These are phyloP conservation scores for Mellivora capensis DNA, from an alignment of 2,113 vertebrate species.

Conservation along the genomic window DNA sequence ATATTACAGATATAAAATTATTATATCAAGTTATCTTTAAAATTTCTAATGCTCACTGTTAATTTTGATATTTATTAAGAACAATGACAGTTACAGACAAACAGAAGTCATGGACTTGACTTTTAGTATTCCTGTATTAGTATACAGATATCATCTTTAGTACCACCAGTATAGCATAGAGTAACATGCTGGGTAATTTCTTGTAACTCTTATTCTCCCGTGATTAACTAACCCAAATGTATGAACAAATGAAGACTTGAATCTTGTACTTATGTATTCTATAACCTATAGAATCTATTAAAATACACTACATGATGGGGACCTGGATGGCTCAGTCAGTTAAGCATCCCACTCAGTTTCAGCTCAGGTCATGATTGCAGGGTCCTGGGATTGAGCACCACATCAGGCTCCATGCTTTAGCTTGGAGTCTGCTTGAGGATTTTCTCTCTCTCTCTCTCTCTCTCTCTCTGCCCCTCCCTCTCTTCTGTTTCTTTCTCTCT, in stretches of 20 bases:
- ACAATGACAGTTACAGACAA: neutral
- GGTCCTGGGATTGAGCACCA: neutral
- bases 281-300: neutral
- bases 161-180: neutral
- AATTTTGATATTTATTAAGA: neutral
- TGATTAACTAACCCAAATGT: neutral
- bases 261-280: neutral
- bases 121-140: neutral
- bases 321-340: neutral
- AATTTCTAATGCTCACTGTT: neutral
- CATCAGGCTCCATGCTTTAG: neutral
- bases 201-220: neutral
- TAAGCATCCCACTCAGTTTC: neutral
- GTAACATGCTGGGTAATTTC: neutral
- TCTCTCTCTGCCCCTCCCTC: neutral
- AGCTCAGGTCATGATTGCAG: neutral
- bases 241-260: neutral
- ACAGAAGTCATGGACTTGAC: neutral
- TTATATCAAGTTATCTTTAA: neutral
- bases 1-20: neutral
- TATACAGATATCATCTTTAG: neutral
- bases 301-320: neutral
- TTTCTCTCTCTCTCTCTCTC: neutral
- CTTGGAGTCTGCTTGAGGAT: neutral
- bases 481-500: neutral